Percentiles rank a stretch among this genome's conserved stretches.
Evolutionary conservation across 2,797 vertebrate species (phyloP).

Genomic region (Typhlichthys eigenmanni): DNA sequence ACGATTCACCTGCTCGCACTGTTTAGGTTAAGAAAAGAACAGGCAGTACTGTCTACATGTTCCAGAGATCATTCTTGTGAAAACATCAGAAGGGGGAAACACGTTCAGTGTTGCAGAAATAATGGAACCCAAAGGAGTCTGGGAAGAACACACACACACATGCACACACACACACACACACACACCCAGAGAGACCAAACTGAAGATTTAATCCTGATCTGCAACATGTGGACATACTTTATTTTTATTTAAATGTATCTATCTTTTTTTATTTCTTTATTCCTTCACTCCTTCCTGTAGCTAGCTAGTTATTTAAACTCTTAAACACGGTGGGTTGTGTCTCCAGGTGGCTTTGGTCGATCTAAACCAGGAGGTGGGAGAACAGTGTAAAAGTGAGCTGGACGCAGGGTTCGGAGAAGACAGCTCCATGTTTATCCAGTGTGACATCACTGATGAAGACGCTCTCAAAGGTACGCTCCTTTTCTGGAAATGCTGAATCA

Average conservation of each 20-base stretch:
- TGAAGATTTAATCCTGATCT: not conserved
- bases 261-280: not conserved
- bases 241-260: not conserved
- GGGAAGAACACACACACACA: no score
- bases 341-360: constrained; percentile 87
- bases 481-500: not conserved
- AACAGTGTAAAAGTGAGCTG: constrained; percentile 80
- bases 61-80: no score
- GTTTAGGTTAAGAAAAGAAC: no score
- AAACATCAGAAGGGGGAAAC: no score
- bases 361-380: constrained; percentile 79
- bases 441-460: constrained; percentile 86
- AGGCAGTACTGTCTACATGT: no score
- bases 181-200: no score
- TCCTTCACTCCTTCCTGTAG: not conserved
- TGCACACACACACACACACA: no score
- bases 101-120: no score
- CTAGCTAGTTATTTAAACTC: not conserved
- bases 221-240: not conserved
- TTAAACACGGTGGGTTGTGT: not conserved
- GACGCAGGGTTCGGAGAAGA: constrained; percentile 84
- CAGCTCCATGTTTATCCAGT: constrained; percentile 83
- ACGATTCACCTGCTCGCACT: no score
- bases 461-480: constrained; percentile 82
- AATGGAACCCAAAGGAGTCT: no score